Evolutionary conservation across 2,888 invertebrate genomes (phyloP), one percentile per base, ranked within the genome.

Genomic region (Dioctria rufipes): DNA sequence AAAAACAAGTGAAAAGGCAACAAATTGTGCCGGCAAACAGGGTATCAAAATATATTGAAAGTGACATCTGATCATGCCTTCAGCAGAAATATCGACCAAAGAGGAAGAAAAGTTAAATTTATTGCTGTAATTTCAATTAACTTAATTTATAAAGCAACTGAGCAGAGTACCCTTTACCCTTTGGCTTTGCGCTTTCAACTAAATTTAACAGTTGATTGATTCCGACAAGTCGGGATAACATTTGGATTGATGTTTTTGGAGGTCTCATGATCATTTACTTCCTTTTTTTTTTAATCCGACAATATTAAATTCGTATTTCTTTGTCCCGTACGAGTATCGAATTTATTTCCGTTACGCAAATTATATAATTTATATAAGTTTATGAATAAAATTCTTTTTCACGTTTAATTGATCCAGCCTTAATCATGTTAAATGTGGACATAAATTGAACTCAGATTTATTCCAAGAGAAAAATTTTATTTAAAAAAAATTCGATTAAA

Each of bases 81-180:
- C 77, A 77, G 51, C 77, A 49, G 46, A 77, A 77, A 63, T 77
- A 77, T 77, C 37, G 77, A 54, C 40, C 77, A 63, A 77, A 63
- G 77, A 77, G 63, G 77, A 77, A 63, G 77, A 63, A 63, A 46
- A 77, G 13, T 77, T 77, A 63, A 81, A 81, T 80, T 81, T 81
- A 80, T 81, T 77, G 80, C 63, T 65, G 80, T 78, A 81, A 81
- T 80, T 81, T 78, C 80, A 81, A 81, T 81, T 81, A 77, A 81
- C 77, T 80, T 77, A 81, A 80, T 80, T 80, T 80, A 81, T 39
- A 77, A 69, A 75, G 75, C 81, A 81, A 81, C 77, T 78, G 81
- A 80, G 71, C 63, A 54, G 75, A 25, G 61, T 63, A 77, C 77
- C 77, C 77, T 80, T 81, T 81, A 80, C 80, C 81, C 25, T 80